These are phyloP conservation scores for Caenorhabditis sp. DNA, from an alignment of 2,888 invertebrate species.

Conservation along the genomic window DNA sequence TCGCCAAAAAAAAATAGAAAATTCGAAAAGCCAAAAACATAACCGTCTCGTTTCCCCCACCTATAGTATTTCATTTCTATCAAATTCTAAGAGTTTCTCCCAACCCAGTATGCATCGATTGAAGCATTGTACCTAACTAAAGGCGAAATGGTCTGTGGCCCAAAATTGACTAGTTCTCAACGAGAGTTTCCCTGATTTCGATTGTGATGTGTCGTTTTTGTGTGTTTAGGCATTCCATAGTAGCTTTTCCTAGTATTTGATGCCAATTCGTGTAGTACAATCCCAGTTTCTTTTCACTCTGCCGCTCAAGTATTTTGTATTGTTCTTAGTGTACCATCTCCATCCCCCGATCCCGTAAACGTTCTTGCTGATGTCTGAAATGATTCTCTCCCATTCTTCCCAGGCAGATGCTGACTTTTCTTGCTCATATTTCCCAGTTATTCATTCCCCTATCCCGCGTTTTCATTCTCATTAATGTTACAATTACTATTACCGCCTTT, in stretches of 20 bases:
- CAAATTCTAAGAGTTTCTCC: background rate
- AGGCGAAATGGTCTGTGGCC: background rate
- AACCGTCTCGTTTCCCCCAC: background rate
- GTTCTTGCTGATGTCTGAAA: background rate
- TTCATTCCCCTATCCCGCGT: no score
- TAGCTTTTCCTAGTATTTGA: background rate
- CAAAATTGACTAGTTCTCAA: background rate
- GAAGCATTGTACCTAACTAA: background rate
- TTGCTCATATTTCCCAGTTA: no score
- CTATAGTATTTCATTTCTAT: background rate
- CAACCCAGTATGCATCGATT: slow-evolving; percentile 26
- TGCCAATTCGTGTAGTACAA: slow-evolving; percentile 25
- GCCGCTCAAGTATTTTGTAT: no score
- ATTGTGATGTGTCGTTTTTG: background rate
- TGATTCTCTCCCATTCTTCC: background rate
- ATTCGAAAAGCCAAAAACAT: background rate
- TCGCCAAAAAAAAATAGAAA: background rate
- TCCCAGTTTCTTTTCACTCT: slow-evolving; percentile 18
- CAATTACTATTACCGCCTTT: no score
- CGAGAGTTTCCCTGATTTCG: background rate
- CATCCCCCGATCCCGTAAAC: background rate
- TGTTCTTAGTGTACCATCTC: no score
- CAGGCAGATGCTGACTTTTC: no score
- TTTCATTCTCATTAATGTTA: no score
- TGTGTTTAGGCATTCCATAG: background rate